Evolutionary conservation across 2,113 vertebrate species (phyloP).

Genomic region (Promerops cafer): DNA sequence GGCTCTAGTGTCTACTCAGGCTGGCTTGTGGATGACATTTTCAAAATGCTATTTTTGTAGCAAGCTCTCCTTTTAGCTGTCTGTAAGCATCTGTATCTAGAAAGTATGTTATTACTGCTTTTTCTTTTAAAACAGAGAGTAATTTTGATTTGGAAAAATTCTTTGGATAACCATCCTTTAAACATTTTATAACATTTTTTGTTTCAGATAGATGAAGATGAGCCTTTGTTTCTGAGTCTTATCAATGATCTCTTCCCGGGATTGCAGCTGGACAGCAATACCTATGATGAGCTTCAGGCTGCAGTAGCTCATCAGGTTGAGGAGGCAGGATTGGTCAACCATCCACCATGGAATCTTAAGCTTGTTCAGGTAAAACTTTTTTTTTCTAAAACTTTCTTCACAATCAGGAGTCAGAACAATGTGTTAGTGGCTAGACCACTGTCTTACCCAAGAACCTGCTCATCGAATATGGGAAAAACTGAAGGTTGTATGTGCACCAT

Average conservation of each 20-base stretch:
- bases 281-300: slow-evolving; percentile 61
- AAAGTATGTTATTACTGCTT: neutral
- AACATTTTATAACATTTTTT: neutral
- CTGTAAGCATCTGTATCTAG: neutral
- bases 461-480: neutral
- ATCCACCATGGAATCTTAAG: slow-evolving; percentile 81
- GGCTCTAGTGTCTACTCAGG: neutral
- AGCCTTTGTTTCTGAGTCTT: slow-evolving; percentile 78
- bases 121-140: neutral
- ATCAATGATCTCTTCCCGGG: slow-evolving; percentile 78
- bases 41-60: neutral
- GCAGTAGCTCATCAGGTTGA: slow-evolving; percentile 72
- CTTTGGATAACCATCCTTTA: neutral
- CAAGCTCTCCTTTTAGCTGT: neutral
- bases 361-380: slow-evolving; percentile 69
- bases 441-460: neutral
- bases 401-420: neutral
- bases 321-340: slow-evolving; percentile 71
- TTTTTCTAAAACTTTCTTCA: neutral
- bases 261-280: slow-evolving; percentile 70
- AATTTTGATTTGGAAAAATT: neutral
- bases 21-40: neutral
- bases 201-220: slow-evolving; percentile 77
- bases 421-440: neutral
- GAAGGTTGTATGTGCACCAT: neutral